A percentile compares a stretch with the other conserved stretches of the same genome.
These are phyloP conservation scores for Scolopax mira DNA, from an alignment of 2,113 vertebrate species.

Conservation along the genomic window DNA sequence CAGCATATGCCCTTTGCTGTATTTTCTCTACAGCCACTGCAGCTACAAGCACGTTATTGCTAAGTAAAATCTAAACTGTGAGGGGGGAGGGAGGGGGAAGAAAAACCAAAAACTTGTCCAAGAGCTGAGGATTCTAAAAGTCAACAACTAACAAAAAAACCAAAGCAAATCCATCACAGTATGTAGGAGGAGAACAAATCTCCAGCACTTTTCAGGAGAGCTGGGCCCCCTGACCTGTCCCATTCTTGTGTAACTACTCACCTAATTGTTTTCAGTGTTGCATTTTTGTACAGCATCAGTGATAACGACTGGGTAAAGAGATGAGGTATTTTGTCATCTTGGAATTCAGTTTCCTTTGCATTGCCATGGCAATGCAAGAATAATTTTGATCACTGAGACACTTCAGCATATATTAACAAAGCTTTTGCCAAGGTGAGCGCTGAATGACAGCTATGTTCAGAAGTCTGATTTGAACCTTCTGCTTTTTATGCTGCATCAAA, in stretches of 20 bases:
- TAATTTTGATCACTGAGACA: conserved; percentile 15
- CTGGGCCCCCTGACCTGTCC: neutral
- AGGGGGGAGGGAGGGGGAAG: accelerated
- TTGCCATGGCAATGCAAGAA: conserved; percentile 42
- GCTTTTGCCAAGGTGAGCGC: neutral
- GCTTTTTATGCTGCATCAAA: neutral
- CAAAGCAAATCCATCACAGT: neutral
- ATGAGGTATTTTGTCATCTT: neutral
- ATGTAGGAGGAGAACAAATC: neutral
- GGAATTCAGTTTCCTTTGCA: conserved; percentile 13
- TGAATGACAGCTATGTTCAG: conserved; percentile 15
- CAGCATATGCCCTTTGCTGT: neutral
- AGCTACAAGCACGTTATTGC: neutral
- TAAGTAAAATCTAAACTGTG: neutral
- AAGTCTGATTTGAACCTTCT: conserved; percentile 43
- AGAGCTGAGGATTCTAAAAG: neutral
- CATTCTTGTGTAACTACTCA: neutral
- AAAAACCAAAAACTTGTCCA: accelerated
- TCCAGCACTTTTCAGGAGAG: neutral
- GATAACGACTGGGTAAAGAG: neutral
- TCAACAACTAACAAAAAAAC: neutral
- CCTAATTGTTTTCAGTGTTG: neutral
- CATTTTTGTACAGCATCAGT: neutral
- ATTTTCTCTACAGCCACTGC: neutral
- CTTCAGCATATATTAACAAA: conserved; percentile 26